A percentile compares a stretch with the other conserved stretches of the same genome.
phyloP scores from a whole-genome alignment of 2,888 invertebrate genomes.

The Blera fallax region DNA sequence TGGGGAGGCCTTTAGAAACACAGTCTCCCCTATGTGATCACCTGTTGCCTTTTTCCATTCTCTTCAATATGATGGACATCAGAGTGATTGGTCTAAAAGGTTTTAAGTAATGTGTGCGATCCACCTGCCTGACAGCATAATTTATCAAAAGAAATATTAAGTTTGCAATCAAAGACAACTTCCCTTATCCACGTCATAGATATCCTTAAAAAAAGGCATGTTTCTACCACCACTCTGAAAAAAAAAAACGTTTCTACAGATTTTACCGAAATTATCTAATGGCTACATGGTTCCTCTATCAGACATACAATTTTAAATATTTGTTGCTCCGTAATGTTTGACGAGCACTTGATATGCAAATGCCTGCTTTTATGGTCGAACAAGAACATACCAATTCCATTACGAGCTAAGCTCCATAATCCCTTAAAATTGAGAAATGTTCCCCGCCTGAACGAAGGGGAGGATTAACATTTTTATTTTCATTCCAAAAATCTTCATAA shows the following conservation, averaged over 20 bases:
- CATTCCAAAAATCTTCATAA: slow-evolving; percentile 24
- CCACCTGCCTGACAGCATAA: too few relatives aligned
- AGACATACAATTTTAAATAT: slow-evolving; percentile 5
- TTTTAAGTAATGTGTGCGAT: too few relatives aligned
- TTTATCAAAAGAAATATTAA: too few relatives aligned
- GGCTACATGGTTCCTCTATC: not conserved
- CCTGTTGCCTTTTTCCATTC: too few relatives aligned
- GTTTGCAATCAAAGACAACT: not conserved
- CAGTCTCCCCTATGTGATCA: too few relatives aligned
- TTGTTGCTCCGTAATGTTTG: slow-evolving; percentile 36
- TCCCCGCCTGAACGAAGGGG: slow-evolving; percentile 11
- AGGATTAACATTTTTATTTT: slow-evolving; percentile 19
- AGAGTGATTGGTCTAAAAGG: too few relatives aligned
- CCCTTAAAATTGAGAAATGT: slow-evolving; percentile 59
- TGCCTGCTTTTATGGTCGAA: slow-evolving; percentile 24
- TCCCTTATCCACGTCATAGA: not conserved
- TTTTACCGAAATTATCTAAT: not conserved
- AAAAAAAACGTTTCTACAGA: not conserved
- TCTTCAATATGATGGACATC: too few relatives aligned
- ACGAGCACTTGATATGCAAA: slow-evolving; percentile 18
- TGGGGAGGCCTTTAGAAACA: too few relatives aligned
- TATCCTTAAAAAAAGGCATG: not conserved
- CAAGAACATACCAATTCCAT: slow-evolving; percentile 56
- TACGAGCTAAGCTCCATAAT: slow-evolving; percentile 51
- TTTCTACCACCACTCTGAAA: not conserved